Base-by-base conservation (phyloP, 2,797 vertebrate species). In the Galaxias olidus region DNA sequence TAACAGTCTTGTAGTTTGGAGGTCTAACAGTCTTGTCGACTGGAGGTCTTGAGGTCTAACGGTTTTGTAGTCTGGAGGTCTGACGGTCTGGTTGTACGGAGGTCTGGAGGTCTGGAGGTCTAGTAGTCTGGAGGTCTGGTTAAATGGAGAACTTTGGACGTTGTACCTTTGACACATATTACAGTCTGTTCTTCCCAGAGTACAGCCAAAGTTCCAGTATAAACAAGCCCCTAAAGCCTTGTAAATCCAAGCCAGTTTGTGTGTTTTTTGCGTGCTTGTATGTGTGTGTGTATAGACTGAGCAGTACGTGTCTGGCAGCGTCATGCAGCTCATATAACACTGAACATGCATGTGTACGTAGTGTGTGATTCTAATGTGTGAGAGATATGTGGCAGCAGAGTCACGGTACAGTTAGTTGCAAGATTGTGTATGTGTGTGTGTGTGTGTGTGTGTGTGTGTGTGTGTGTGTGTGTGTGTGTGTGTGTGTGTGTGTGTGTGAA, bases 81-180 rank as follows among this genome's bases (percentile, higher is more conserved):
- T 30, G 30, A 6, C 3, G 30, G 30, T 6, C 30, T 30, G 6
- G 6, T n/a, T n/a, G n/a, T n/a, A n/a, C n/a, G 30, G 30, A 30
- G 30, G 30, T 30, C 30, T 30, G 30, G 30, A 6, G 30, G 30
- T 6, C 30, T 30, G 6, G 6, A 2, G 6, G 30, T 30, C 6
- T 30, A 3, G 30, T 3, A 6, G 30, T 30, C 30, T 30, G 30
- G 30, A 30, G 30, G 30, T 30, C 30, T 30, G 15, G 50, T 19
- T 53, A 30, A 13, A 18, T 15, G 12, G 49, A n/a, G 48, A 19
- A 12, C 56, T n/a, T 9, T 9, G 40, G 42, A 20, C 11, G 58
- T 55, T 15, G 59, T 68, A 59, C 59, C 66, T 72, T 69, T 69
- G 59, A 60, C 66, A 72, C 50, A 69, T 10, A 61, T 71, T 62